A percentile compares a stretch with the other conserved stretches of the same genome.
Evolutionary conservation across 2,113 vertebrate genomes (phyloP).

Genomic region (Prionailurus viverrinus): DNA sequence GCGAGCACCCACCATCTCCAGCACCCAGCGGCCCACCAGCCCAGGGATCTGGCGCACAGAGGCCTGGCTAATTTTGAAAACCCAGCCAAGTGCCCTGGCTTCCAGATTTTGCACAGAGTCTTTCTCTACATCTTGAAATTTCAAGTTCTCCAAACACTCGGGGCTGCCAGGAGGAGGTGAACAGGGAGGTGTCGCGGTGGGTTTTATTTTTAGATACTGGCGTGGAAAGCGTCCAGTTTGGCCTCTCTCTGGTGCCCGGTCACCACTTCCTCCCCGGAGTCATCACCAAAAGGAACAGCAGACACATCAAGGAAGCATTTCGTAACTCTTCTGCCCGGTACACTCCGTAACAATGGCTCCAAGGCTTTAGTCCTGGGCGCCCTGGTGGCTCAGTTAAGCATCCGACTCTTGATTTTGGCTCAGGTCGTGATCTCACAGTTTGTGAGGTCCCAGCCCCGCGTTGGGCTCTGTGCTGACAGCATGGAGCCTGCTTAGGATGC

Average conservation of each 20-base stretch:
- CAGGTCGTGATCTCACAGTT: too few relatives aligned
- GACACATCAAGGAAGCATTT: background rate
- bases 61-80: background rate
- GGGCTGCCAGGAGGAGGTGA: background rate
- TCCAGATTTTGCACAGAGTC: background rate
- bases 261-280: conserved; percentile 17
- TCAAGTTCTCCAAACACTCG: background rate
- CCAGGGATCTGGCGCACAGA: background rate
- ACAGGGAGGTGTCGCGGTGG: accelerated
- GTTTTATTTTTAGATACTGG: conserved; percentile 66
- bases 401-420: too few relatives aligned
- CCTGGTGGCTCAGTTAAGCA: too few relatives aligned
- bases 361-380: too few relatives aligned
- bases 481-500: too few relatives aligned
- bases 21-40: background rate
- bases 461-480: too few relatives aligned
- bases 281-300: conserved; percentile 46
- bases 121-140: conserved; percentile 14
- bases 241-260: conserved; percentile 36
- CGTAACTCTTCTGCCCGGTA: conserved; percentile 56
- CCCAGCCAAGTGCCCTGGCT: background rate
- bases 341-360: conserved; percentile 17
- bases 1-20: accelerated
- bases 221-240: background rate
- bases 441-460: too few relatives aligned